phyloP scores from a whole-genome alignment of 2,113 vertebrate genomes.

The Pachypanchax playfairii region DNA sequence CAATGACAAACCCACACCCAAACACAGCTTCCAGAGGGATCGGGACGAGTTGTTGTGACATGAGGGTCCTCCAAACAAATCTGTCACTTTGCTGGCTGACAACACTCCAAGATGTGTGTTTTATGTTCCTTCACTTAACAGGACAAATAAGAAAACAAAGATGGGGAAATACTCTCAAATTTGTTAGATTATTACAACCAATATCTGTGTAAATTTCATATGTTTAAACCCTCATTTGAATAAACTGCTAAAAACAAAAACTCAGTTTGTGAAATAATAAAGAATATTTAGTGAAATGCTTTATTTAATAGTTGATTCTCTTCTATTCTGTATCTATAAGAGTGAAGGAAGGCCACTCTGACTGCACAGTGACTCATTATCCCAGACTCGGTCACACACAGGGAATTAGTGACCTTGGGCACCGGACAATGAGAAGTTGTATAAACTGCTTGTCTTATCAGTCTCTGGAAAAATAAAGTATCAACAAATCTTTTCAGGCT shows the following conservation, averaged over 20 bases:
- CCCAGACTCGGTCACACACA: conserved; percentile 64
- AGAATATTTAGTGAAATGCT: background rate
- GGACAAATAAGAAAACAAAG: conserved; percentile 19
- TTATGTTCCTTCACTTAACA: conserved; percentile 18
- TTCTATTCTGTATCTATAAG: conserved; percentile 29
- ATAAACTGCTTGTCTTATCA: conserved; percentile 59
- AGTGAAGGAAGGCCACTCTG: conserved; percentile 34
- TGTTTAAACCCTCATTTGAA: too few species aligned
- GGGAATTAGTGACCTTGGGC: conserved; percentile 69
- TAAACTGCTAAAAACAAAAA: too few species aligned
- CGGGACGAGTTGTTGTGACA: conserved; percentile 55
- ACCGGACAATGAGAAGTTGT: conserved; percentile 75
- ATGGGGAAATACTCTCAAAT: conserved; percentile 5
- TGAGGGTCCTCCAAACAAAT: conserved; percentile 58
- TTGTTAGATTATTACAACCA: background rate
- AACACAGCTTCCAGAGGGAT: conserved; percentile 59
- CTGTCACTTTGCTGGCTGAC: conserved; percentile 39
- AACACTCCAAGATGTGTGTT: conserved; percentile 37
- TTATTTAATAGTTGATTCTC: background rate
- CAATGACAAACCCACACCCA: conserved; percentile 71
- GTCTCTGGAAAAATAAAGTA: conserved; percentile 46
- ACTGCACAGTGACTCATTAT: conserved; percentile 60
- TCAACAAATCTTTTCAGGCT: conserved; percentile 43
- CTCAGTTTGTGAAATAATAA: background rate
- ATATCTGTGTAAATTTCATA: too few species aligned